phyloP scores from a whole-genome alignment of 2,888 invertebrate species.

The Mimachlamys varia region DNA sequence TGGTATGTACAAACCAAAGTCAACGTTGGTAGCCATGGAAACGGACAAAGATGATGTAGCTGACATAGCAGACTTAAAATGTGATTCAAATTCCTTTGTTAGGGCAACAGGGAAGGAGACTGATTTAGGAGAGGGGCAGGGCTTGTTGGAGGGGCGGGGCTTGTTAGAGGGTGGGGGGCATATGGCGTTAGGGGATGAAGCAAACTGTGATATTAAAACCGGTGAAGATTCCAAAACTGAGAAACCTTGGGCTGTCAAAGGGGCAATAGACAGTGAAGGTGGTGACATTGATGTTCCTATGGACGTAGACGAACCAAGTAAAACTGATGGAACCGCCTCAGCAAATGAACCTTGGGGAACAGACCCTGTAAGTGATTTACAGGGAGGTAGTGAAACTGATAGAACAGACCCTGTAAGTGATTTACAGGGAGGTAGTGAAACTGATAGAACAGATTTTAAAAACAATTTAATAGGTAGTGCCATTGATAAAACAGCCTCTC shows the following conservation, averaged over 20 bases:
- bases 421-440: background rate
- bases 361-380: background rate
- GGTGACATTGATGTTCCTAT: background rate
- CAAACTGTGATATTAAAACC: background rate
- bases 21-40: conserved; percentile 44
- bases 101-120: background rate
- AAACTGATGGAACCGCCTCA: conserved; percentile 37
- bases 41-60: conserved; percentile 39
- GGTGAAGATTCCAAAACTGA: background rate
- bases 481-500: background rate
- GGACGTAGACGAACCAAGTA: background rate
- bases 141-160: background rate
- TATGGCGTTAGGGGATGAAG: background rate
- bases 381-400: background rate
- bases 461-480: background rate
- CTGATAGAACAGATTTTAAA: conserved; percentile 5
- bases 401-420: background rate
- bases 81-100: background rate
- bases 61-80: background rate
- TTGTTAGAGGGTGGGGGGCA: background rate
- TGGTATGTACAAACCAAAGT: background rate
- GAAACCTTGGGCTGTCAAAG: background rate
- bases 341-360: background rate
- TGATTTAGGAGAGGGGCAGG: background rate
- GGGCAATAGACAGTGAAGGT: background rate